A percentile compares a stretch with the other conserved stretches of the same genome.
Conservation (phyloP, 1,140 invertebrate genomes). For the Calosoma granatense region DNA sequence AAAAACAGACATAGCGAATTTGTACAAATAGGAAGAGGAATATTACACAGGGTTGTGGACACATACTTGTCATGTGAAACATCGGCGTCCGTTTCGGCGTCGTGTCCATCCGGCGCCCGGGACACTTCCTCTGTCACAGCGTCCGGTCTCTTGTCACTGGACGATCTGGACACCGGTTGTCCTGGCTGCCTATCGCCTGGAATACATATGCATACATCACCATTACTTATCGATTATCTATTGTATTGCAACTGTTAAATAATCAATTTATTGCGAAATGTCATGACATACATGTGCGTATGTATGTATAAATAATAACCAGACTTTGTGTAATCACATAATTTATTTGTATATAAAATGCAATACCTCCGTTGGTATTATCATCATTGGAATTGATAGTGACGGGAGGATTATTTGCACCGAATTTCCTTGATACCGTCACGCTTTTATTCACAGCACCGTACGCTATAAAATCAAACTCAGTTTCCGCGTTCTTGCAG, state of each 20-base stretch:
- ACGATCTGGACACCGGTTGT: conserved; percentile 30
- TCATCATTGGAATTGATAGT: too few species aligned
- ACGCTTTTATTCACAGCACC: conserved; percentile 10
- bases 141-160: conserved; percentile 30
- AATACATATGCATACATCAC: too few species aligned
- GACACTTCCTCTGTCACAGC: conserved; percentile 26
- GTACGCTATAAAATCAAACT: conserved; percentile 30
- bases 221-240: too few species aligned
- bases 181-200: conserved; percentile 24
- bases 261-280: neutral
- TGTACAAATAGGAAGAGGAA: too few species aligned
- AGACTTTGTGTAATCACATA: too few species aligned
- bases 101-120: conserved; percentile 12
- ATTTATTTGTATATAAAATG: too few species aligned
- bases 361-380: too few species aligned
- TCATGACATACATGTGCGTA: neutral
- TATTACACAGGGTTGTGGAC: too few species aligned
- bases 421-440: conserved; percentile 13
- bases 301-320: neutral
- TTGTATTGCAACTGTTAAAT: neutral
- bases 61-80: conserved; percentile 24
- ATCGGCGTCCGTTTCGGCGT: conserved; percentile 18
- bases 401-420: neutral
- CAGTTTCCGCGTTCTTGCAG: conserved; percentile 25
- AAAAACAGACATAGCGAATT: neutral